Conservation (phyloP, 2,888 invertebrate species). For the Pandemis cinnamomeana region DNA sequence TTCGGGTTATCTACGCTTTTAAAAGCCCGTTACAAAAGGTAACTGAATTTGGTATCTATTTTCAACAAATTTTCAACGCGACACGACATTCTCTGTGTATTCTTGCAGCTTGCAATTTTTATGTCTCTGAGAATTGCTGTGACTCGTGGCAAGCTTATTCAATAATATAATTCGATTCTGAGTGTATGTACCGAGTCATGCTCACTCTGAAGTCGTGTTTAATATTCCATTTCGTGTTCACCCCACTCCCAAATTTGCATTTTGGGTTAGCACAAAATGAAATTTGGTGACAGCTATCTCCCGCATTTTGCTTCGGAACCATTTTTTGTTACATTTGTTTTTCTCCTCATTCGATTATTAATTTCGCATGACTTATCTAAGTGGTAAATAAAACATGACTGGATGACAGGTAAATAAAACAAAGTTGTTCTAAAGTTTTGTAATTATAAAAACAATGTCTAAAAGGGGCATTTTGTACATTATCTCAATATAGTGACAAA, state of each 20-base stretch:
- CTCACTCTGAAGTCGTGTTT: conserved; percentile 71
- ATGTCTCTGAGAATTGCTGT: conserved; percentile 54
- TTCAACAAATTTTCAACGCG: conserved; percentile 1
- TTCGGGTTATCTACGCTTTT: too few relatives aligned
- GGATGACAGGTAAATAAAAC: not conserved
- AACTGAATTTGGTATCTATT: not conserved
- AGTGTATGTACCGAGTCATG: conserved; percentile 73
- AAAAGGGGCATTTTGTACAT: too few relatives aligned
- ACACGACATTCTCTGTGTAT: conserved; percentile 43
- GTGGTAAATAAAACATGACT: not conserved
- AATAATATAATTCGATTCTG: conserved; percentile 76
- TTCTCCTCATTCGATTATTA: conserved; percentile 6
- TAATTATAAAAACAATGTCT: too few relatives aligned
- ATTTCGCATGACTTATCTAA: not conserved
- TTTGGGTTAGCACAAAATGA: conserved; percentile 51
- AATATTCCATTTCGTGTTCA: conserved; percentile 68
- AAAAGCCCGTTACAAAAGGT: too few relatives aligned
- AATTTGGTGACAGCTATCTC: conserved; percentile 42
- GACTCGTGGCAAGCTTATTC: conserved; percentile 72
- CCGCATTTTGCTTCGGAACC: conserved; percentile 19
- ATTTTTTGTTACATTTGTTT: conserved; percentile 8
- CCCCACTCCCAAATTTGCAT: conserved; percentile 47
- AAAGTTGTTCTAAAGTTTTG: not conserved
- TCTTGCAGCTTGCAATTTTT: conserved; percentile 39
- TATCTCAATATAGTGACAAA: too few relatives aligned